Conservation (phyloP, 2,888 invertebrate genomes). For the Cheilosia impressa region DNA sequence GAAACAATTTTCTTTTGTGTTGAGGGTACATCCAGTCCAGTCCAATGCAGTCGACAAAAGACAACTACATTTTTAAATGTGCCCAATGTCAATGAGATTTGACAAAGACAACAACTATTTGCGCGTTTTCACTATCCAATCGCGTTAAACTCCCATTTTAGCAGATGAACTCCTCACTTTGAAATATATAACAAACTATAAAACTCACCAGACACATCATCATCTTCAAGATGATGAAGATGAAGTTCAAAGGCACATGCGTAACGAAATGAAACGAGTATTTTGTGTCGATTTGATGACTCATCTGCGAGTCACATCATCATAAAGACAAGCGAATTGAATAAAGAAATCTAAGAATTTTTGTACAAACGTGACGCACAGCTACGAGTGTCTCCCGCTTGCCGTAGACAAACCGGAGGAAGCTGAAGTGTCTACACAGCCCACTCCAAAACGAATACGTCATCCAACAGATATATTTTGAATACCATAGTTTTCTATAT, state of each 20-base stretch:
- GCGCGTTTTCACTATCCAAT: no score
- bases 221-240: no score
- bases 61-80: no score
- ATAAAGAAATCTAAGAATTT: neutral
- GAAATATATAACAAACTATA: neutral
- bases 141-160: no score
- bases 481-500: neutral
- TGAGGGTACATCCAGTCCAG: no score
- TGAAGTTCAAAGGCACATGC: conserved; percentile 7
- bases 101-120: no score
- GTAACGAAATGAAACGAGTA: neutral
- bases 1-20: no score
- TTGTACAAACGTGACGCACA: neutral
- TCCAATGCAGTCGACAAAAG: no score
- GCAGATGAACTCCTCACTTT: neutral
- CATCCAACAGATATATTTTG: neutral
- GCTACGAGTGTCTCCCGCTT: neutral
- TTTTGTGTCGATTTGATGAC: neutral
- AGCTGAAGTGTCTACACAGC: neutral
- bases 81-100: no score
- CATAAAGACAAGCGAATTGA: neutral
- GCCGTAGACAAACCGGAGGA: neutral
- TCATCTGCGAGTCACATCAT: neutral
- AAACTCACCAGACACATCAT: neutral
- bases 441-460: neutral